Conservation (phyloP, 2,113 vertebrate genomes). For the Ictalurus punctatus region DNA sequence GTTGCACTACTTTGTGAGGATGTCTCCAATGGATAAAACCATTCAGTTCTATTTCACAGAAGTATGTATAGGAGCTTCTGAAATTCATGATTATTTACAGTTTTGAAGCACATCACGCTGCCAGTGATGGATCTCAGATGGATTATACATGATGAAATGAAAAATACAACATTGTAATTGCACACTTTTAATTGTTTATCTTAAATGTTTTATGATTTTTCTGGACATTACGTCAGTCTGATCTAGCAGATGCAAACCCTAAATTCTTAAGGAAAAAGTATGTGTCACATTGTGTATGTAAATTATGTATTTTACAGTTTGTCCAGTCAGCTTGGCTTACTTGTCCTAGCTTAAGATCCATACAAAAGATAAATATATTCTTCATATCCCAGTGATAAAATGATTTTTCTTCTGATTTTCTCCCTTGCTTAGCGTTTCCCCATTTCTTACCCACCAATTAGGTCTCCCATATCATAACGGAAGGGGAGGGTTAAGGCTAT, state of each 20-base stretch:
- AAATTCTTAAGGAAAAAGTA: not conserved
- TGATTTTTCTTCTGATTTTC: not conserved
- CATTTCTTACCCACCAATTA: not conserved
- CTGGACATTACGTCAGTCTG: not conserved
- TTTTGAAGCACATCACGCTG: not conserved
- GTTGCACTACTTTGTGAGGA: not conserved
- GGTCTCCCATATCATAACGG: not conserved
- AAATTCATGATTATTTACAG: conserved; percentile 7
- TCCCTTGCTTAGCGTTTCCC: not conserved
- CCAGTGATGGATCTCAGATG: not conserved
- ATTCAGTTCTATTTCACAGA: not conserved
- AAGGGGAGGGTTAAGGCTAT: not conserved
- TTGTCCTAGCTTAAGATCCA: not conserved
- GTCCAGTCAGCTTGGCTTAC: not conserved
- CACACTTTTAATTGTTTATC: not conserved
- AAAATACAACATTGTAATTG: not conserved
- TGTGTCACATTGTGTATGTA: not conserved
- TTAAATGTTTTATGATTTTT: conserved; percentile 2
- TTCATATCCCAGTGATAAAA: not conserved
- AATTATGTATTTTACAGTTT: not conserved
- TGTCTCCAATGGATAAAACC: not conserved
- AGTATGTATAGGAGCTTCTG: not conserved
- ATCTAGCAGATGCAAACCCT: not conserved
- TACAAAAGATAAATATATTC: not conserved
- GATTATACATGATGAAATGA: not conserved